Evolutionary conservation across 2,113 vertebrate genomes (phyloP).

Genomic region (Plecotus auritus): DNA sequence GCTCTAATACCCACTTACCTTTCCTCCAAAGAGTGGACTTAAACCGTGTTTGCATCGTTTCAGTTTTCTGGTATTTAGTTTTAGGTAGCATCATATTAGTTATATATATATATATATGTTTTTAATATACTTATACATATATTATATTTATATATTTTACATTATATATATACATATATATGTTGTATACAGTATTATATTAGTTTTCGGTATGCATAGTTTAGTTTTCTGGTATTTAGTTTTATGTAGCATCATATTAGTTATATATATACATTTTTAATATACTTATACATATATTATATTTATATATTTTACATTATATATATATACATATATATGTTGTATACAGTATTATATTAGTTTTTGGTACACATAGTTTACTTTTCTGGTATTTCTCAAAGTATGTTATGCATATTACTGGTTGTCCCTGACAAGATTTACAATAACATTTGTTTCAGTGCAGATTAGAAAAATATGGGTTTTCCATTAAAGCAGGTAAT

Average conservation of each 20-base stretch:
- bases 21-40: not conserved
- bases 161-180: not conserved
- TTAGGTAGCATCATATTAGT: too few relatives aligned
- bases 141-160: not conserved
- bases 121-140: not conserved
- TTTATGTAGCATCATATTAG: not conserved
- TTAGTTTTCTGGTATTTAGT: not conserved
- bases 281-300: not conserved
- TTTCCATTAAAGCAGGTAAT: not conserved
- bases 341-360: not conserved
- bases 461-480: not conserved
- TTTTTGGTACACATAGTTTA: not conserved
- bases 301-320: not conserved
- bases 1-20: not conserved
- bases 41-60: not conserved
- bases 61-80: not conserved
- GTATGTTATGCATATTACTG: not conserved
- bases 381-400: not conserved
- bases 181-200: not conserved
- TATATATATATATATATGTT: not conserved
- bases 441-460: not conserved
- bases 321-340: not conserved
- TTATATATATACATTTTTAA: not conserved
- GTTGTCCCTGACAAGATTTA: not conserved
- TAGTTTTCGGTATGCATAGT: not conserved